Evolutionary conservation across 2,797 vertebrate species (phyloP).

Genomic region (Syndactyla subalaris): DNA sequence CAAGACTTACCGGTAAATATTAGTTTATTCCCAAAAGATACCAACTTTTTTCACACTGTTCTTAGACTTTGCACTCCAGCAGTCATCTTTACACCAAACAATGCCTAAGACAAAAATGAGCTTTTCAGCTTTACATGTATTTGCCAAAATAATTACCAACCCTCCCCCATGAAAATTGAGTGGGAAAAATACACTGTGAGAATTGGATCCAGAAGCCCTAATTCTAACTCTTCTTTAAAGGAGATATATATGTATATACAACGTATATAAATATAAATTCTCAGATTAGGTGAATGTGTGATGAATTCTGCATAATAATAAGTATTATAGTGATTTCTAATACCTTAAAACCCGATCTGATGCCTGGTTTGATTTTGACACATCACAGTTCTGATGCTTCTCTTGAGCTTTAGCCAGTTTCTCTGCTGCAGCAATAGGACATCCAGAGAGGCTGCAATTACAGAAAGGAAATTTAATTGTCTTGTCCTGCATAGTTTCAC

Average conservation of each 20-base stretch:
- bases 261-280: constrained; percentile 70
- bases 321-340: constrained; percentile 75
- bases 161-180: constrained; percentile 72
- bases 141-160: constrained; percentile 74
- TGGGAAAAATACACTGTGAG: constrained; percentile 67
- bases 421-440: constrained; percentile 97
- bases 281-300: constrained; percentile 69
- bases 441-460: constrained; percentile 93
- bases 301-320: constrained; percentile 74
- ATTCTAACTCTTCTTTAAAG: constrained; percentile 69
- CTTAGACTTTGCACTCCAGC: constrained; percentile 78
- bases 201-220: constrained; percentile 77
- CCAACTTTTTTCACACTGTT: constrained; percentile 78
- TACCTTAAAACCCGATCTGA: constrained; percentile 98
- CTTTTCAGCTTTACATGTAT: constrained; percentile 78
- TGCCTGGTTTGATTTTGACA: constrained; percentile 92
- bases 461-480: constrained; percentile 71
- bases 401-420: constrained; percentile 98
- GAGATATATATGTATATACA: constrained; percentile 68
- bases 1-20: constrained; percentile 80
- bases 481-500: constrained; percentile 42
- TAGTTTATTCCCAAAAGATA: constrained; percentile 79
- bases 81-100: constrained; percentile 80
- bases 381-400: constrained; percentile 95
- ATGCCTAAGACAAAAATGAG: constrained; percentile 79